phyloP scores from a whole-genome alignment of 2,888 invertebrate species.

The Enchytraeus crypticus region DNA sequence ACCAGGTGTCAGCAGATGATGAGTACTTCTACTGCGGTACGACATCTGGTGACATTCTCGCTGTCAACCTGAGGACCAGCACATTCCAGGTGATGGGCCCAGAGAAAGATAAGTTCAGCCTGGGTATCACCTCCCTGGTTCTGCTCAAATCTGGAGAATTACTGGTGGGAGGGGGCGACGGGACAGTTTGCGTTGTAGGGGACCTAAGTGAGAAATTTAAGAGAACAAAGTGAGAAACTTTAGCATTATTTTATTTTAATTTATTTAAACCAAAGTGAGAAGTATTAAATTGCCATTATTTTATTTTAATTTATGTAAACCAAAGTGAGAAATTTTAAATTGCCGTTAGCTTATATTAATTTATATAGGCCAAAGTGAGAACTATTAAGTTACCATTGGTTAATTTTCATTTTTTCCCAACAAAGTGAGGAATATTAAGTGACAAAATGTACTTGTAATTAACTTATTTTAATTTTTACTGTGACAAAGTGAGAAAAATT shows the following conservation, averaged over 20 bases:
- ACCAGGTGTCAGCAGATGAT: conserved; percentile 60
- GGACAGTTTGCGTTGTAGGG: conserved; percentile 54
- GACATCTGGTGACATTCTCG: conserved; percentile 66
- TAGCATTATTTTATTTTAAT: not conserved
- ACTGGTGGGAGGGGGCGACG: conserved; percentile 76
- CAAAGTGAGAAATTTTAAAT: not conserved
- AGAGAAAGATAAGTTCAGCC: conserved; percentile 40
- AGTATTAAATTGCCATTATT: not conserved
- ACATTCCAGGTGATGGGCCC: conserved; percentile 33
- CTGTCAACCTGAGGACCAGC: conserved; percentile 39
- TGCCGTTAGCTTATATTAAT: not conserved
- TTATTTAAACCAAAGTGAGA: not conserved
- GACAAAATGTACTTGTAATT: not conserved
- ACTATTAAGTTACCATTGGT: not conserved
- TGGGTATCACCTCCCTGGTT: conserved; percentile 45
- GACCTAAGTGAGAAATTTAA: conserved; percentile 24
- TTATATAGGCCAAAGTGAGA: too few species aligned
- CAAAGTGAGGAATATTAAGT: not conserved
- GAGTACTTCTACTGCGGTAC: conserved; percentile 75
- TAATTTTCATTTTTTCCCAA: not conserved
- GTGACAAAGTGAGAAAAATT: not conserved
- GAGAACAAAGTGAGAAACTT: conserved; percentile 15
- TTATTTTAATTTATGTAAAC: not conserved
- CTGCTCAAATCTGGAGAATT: conserved; percentile 41
- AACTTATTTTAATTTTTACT: not conserved